A percentile compares a stretch with the other conserved stretches of the same genome.
These are phyloP conservation scores for Taeniopygia guttata DNA, from an alignment of 2,797 vertebrate genomes.

Conservation along the genomic window DNA sequence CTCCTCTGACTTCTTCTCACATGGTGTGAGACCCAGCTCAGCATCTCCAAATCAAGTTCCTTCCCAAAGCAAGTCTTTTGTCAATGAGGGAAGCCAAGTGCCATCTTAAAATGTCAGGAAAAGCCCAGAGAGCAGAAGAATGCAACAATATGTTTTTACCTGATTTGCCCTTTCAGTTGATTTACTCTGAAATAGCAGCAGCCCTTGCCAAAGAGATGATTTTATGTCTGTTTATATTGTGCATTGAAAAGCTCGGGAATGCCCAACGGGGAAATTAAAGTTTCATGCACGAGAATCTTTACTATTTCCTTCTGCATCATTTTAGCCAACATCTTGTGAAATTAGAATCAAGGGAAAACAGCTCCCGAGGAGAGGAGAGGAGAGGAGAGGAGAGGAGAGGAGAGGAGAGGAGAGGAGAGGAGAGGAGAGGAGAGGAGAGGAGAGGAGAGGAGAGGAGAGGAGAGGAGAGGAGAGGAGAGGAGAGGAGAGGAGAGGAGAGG, in stretches of 20 bases:
- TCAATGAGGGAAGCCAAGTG: background rate
- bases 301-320: background rate
- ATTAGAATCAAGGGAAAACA: background rate
- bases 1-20: background rate
- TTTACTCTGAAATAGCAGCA: background rate
- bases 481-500: too few species aligned
- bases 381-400: too few species aligned
- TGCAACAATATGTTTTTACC: background rate
- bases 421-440: too few species aligned
- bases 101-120: background rate
- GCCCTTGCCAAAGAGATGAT: background rate
- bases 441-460: too few species aligned
- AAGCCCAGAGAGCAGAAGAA: background rate
- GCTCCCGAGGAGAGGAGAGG: background rate
- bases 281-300: background rate
- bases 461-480: too few species aligned
- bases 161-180: conserved; percentile 9
- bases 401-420: too few species aligned
- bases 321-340: background rate
- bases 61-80: background rate
- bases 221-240: conserved; percentile 24
- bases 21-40: background rate
- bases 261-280: background rate
- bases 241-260: background rate
- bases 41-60: background rate